Evolutionary conservation across 2,113 vertebrate species (phyloP), one percentile per base, ranked within the genome.

Genomic region (Chascanopsetta lugubris): DNA sequence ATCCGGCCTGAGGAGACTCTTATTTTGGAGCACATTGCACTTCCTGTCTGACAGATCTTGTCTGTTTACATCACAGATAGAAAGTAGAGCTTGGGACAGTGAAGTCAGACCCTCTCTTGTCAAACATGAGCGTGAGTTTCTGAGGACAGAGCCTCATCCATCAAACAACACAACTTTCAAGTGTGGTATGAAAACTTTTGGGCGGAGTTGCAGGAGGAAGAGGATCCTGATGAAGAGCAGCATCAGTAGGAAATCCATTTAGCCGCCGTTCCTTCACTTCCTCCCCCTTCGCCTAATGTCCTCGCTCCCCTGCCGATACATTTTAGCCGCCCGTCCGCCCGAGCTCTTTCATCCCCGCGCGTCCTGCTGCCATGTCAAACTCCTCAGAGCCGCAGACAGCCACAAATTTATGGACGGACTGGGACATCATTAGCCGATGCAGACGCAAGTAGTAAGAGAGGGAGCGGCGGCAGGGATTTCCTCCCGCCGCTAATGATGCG

Each of bases 341-440:
- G 55, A 72, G 76, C 72, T 46, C 86, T 77, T 83, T 88, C 73
- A 75, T 85, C 84, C 82, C 72, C 0, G 20, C 24, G 58, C 61
- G 45, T 73, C 81, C 86, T 24, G 79, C 80, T 55, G 69, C 75
- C 81, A 48, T 78, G 86, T 87, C 85, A 77, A 75, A 87, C 79
- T 82, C 59, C 84, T 84, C 77, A 77, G 64, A 84, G 76, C 63
- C 9, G 29, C 67, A 63, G 80, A 82, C 62, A 45, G 75, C 63
- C 75, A 90, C 77, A 89, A 88, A 90, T 90, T 81, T 85, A 85
- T 88, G 85, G 87, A 84, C 25, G 72, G 60, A 82, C 72, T 55
- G 85, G 87, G 87, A 87, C 85, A 71, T 91, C 84, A 84, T 90
- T 91, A 92, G 79, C 55, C 1, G 66, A 76, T 60, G 69, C 60